Conservation (phyloP, 2,797 vertebrate species). For the Coregonus ussuriensis region DNA sequence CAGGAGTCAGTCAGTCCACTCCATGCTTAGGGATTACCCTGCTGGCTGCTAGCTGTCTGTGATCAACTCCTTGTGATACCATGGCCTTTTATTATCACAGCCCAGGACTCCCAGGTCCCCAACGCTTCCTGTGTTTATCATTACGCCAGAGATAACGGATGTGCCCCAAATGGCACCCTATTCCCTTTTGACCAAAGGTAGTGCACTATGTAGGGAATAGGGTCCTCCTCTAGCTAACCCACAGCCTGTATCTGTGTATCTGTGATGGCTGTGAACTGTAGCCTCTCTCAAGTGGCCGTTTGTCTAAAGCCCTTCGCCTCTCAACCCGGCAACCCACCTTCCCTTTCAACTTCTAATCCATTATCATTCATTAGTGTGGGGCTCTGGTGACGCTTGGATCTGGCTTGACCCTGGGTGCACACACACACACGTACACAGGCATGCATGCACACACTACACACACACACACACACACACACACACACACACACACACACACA, state of each 20-base stretch:
- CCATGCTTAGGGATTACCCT: slow-evolving; percentile 1
- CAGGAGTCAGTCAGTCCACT: background rate
- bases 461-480: background rate
- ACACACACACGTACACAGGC: background rate
- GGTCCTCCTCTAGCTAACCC: background rate
- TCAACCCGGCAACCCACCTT: background rate
- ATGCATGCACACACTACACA: background rate
- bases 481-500: background rate
- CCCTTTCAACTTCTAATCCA: background rate
- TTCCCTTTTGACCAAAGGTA: background rate
- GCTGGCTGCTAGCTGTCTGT: background rate
- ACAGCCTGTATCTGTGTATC: background rate
- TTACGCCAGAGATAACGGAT: background rate
- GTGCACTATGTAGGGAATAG: background rate
- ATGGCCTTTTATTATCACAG: background rate
- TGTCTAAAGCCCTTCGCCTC: background rate
- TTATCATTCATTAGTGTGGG: slow-evolving; percentile 1
- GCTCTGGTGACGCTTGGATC: background rate
- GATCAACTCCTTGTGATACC: background rate
- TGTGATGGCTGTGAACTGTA: background rate
- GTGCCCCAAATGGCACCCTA: background rate
- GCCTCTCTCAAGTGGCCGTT: background rate
- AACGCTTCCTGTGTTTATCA: background rate
- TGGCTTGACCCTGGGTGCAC: background rate
- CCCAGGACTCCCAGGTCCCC: background rate